Percentiles rank a stretch among this genome's conserved stretches.
phyloP scores from a whole-genome alignment of 1,140 invertebrate genomes.

The Macrobrachium rosenbergii region DNA sequence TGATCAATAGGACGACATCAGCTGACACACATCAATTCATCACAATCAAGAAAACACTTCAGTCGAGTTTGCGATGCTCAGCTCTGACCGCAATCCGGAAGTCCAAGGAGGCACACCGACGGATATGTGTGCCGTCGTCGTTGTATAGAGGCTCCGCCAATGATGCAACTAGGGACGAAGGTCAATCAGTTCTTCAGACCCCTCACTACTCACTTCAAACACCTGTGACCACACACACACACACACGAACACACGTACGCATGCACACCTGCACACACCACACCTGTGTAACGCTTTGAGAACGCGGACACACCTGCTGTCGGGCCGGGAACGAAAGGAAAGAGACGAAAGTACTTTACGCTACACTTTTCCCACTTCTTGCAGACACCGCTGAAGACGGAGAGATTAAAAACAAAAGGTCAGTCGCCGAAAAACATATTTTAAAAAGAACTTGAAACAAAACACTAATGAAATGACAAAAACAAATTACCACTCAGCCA shows the following conservation, averaged over 20 bases:
- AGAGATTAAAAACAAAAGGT: no score
- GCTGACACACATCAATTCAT: constrained; percentile 36
- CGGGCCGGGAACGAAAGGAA: neutral
- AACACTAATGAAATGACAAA: constrained; percentile 4
- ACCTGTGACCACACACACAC: constrained; percentile 18
- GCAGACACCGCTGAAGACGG: no score
- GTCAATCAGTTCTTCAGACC: constrained; percentile 38
- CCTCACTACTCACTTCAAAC: neutral
- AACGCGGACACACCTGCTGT: neutral
- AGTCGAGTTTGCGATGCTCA: neutral
- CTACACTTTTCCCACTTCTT: no score
- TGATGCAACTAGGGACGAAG: constrained; percentile 48
- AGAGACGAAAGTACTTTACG: neutral
- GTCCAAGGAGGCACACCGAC: neutral
- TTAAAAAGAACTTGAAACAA: neutral
- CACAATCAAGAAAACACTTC: constrained; percentile 23
- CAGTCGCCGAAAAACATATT: no score
- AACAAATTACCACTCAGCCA: neutral
- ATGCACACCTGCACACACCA: constrained; percentile 27
- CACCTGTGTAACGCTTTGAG: neutral
- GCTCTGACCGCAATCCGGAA: neutral
- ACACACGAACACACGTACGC: constrained; percentile 33
- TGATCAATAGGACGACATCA: constrained; percentile 61
- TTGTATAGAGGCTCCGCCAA: constrained; percentile 45
- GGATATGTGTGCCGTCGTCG: constrained; percentile 2